Percentiles rank a stretch among this genome's conserved stretches.
phyloP scores from a whole-genome alignment of 1,140 invertebrate species.

The Onthophagus taurus region DNA sequence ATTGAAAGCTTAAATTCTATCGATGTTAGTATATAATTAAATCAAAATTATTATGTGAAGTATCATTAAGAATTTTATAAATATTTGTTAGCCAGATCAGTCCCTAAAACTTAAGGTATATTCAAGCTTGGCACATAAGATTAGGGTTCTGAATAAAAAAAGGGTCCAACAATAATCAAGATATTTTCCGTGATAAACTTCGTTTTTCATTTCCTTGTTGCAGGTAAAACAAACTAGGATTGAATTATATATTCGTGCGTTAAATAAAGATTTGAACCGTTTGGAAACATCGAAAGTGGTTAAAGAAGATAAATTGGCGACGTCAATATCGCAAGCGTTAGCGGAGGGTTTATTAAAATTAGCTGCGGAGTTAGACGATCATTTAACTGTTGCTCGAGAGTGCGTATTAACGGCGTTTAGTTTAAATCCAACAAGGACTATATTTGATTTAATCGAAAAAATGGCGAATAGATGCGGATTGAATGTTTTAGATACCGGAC shows the following conservation, averaged over 20 bases:
- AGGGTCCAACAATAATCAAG: too few species aligned
- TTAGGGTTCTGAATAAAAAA: too few species aligned
- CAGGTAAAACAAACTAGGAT: too few species aligned
- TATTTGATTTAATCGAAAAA: slow-evolving; percentile 43
- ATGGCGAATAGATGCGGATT: slow-evolving; percentile 46
- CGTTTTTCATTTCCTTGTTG: too few species aligned
- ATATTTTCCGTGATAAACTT: too few species aligned
- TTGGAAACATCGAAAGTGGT: slow-evolving; percentile 54
- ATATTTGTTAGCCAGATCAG: too few species aligned
- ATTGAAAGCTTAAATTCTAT: too few species aligned
- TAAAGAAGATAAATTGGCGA: slow-evolving; percentile 43
- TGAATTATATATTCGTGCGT: slow-evolving; percentile 60
- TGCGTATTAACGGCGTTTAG: slow-evolving; percentile 58
- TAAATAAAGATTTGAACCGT: slow-evolving; percentile 67
- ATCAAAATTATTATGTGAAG: too few species aligned
- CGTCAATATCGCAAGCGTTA: slow-evolving; percentile 44
- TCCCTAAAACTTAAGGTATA: too few species aligned
- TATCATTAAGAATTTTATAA: too few species aligned
- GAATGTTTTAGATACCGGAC: slow-evolving; percentile 29
- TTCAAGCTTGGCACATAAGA: too few species aligned
- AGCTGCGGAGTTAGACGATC: slow-evolving; percentile 45
- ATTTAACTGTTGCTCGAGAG: slow-evolving; percentile 48
- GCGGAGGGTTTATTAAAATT: slow-evolving; percentile 48
- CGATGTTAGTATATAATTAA: too few species aligned
- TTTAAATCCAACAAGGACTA: slow-evolving; percentile 46